These are phyloP conservation scores for Colius striatus DNA, from an alignment of 2,113 vertebrate genomes.

Conservation along the genomic window DNA sequence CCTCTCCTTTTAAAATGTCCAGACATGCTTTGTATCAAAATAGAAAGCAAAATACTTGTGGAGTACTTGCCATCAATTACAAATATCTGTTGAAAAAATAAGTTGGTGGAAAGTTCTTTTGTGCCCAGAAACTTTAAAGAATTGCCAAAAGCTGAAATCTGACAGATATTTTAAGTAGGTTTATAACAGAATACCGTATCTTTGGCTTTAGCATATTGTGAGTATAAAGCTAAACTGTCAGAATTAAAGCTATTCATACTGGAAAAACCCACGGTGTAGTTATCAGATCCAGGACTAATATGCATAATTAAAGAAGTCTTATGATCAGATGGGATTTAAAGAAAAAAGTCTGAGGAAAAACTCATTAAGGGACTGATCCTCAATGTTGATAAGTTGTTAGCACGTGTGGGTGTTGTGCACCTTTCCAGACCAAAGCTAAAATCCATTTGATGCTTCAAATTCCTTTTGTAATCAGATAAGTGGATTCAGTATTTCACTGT, in stretches of 20 bases:
- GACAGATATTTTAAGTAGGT: background rate
- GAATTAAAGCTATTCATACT: constrained; percentile 38
- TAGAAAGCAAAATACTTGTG: background rate
- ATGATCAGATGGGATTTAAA: background rate
- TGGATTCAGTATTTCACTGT: background rate
- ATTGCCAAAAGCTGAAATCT: constrained; percentile 15
- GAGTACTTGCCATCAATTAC: background rate
- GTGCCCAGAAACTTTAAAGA: background rate
- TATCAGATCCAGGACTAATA: constrained; percentile 23
- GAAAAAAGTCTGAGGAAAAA: background rate
- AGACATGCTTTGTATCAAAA: background rate
- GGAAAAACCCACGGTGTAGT: background rate
- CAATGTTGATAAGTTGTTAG: background rate
- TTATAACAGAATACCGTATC: background rate
- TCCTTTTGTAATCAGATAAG: background rate
- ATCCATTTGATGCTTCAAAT: background rate
- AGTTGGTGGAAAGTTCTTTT: background rate
- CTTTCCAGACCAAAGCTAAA: background rate
- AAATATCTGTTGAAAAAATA: constrained; percentile 17
- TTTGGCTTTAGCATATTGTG: background rate
- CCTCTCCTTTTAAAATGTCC: background rate
- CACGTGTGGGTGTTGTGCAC: background rate
- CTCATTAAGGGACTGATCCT: constrained; percentile 11
- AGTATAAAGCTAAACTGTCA: constrained; percentile 20
- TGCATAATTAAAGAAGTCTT: constrained; percentile 10